A percentile compares a stretch with the other conserved stretches of the same genome.
Evolutionary conservation across 1,140 invertebrate species (phyloP).

Genomic region (Orchesella cincta): DNA sequence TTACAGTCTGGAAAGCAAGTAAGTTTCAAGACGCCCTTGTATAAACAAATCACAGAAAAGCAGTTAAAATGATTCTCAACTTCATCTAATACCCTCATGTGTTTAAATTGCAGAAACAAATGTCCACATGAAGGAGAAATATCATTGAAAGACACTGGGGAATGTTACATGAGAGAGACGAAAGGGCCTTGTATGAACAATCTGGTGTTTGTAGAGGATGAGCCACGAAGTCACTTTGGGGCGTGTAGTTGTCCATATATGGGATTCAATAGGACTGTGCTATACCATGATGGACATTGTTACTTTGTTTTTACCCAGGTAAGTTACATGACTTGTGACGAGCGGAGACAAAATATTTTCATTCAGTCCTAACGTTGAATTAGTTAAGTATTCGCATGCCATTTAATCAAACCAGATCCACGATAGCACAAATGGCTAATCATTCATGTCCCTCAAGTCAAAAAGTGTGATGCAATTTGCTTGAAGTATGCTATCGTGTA

Average conservation of each 20-base stretch:
- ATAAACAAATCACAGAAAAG: too few species aligned
- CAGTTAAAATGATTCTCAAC: too few species aligned
- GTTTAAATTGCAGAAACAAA: background rate
- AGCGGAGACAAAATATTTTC: too few species aligned
- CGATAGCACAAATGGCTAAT: too few species aligned
- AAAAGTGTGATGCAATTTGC: too few species aligned
- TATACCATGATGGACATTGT: conserved; percentile 4
- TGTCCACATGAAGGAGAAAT: conserved; percentile 11
- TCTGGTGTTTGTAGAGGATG: background rate
- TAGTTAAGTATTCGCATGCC: too few species aligned
- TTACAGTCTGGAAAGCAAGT: background rate
- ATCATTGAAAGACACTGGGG: background rate
- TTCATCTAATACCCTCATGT: too few species aligned
- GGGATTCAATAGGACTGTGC: background rate
- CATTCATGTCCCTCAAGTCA: too few species aligned
- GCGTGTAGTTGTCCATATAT: conserved; percentile 13
- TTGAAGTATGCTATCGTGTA: too few species aligned
- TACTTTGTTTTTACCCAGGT: conserved; percentile 12
- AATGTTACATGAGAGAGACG: conserved; percentile 11
- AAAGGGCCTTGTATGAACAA: background rate
- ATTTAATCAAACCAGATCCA: too few species aligned
- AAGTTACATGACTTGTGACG: too few species aligned
- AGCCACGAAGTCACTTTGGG: background rate
- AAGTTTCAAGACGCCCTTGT: background rate
- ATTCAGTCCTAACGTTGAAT: too few species aligned